phyloP scores from a whole-genome alignment of 64 coral and sea anemone genomes.

The Orbicella faveolata region DNA sequence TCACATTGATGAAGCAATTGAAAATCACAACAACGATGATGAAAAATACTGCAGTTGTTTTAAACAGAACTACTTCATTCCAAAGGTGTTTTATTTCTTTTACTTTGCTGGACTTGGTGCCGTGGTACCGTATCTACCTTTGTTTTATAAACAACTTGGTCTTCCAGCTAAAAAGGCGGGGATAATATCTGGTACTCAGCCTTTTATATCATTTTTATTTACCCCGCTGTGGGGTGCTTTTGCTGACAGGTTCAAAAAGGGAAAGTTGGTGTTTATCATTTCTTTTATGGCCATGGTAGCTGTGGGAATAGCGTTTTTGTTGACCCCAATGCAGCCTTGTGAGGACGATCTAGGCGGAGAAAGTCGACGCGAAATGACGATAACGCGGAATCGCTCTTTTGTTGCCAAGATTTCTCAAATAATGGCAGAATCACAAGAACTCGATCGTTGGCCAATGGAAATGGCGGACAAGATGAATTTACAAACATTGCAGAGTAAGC shows the following conservation, averaged over 20 bases:
- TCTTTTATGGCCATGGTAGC: slow-evolving; percentile 42
- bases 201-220: slow-evolving; percentile 64
- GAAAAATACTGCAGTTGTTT: background rate
- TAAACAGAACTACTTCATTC: slow-evolving; percentile 20
- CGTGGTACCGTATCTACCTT: slow-evolving; percentile 53
- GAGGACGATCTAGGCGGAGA: background rate
- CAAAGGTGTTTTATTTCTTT: slow-evolving; percentile 65
- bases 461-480: background rate
- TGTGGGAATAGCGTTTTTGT: slow-evolving; percentile 24
- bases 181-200: slow-evolving; percentile 59
- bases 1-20: background rate
- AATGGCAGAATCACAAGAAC: background rate
- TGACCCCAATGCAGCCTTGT: slow-evolving; percentile 30
- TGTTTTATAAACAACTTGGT: slow-evolving; percentile 68
- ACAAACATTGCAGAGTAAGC: background rate
- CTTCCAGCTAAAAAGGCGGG: slow-evolving; percentile 52
- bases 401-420: slow-evolving; percentile 9
- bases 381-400: background rate
- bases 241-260: slow-evolving; percentile 53
- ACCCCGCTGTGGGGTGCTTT: slow-evolving; percentile 60
- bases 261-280: slow-evolving; percentile 52
- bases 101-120: slow-evolving; percentile 70
- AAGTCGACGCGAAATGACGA: background rate
- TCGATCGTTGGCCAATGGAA: slow-evolving; percentile 7
- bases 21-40: background rate